phyloP scores from a whole-genome alignment of 2,113 vertebrate genomes.

The Cephalopterus ornatus region DNA sequence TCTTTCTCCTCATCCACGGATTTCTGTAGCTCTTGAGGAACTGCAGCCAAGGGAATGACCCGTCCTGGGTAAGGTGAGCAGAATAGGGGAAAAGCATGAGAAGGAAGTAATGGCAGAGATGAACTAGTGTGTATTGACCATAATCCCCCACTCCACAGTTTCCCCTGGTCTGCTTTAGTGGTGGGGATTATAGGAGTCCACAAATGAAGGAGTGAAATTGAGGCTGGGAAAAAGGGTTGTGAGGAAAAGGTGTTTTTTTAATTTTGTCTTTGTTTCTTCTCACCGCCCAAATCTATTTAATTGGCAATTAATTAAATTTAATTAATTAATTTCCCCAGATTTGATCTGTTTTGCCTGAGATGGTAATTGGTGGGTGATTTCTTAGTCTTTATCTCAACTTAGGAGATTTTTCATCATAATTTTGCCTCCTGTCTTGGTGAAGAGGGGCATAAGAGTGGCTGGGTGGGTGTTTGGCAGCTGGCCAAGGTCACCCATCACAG shows the following conservation, averaged over 20 bases:
- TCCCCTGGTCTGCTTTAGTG: accelerated
- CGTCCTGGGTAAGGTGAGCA: not conserved
- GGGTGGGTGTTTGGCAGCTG: not conserved
- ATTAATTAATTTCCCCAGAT: not conserved
- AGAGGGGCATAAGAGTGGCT: not conserved
- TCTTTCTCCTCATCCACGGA: not conserved
- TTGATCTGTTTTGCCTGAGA: not conserved
- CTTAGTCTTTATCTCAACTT: not conserved
- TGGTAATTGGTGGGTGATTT: not conserved
- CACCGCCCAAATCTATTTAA: not conserved
- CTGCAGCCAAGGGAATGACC: not conserved
- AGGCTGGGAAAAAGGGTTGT: not conserved
- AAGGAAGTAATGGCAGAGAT: not conserved
- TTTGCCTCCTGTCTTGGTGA: not conserved
- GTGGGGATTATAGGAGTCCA: not conserved
- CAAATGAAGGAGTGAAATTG: not conserved
- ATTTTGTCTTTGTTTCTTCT: not conserved
- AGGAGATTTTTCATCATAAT: not conserved
- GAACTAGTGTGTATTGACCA: not conserved
- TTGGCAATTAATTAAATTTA: not conserved
- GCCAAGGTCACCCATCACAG: accelerated
- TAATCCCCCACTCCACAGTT: accelerated
- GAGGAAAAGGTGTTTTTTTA: not conserved
- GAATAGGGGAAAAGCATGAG: not conserved
- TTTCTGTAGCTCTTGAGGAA: not conserved